Evolutionary conservation across 2,113 vertebrate species (phyloP).

Genomic region (Gambusia holbrooki): DNA sequence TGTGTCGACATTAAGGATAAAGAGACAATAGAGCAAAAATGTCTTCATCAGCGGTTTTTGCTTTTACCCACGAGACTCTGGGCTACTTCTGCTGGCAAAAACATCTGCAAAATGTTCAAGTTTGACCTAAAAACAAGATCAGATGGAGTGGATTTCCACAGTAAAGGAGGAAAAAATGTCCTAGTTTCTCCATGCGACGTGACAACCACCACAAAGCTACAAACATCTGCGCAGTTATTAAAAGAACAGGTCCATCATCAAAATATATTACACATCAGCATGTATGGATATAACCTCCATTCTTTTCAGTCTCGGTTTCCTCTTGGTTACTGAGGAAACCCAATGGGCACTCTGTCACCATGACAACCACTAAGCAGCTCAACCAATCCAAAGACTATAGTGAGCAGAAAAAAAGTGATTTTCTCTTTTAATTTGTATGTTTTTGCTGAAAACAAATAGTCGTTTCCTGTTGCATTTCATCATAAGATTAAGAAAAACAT

Average conservation of each 20-base stretch:
- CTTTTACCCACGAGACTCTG: constrained; percentile 47
- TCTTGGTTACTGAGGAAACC: constrained; percentile 4
- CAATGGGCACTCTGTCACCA: not conserved
- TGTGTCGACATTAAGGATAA: constrained; percentile 35
- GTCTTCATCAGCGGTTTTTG: constrained; percentile 61
- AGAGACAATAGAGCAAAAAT: constrained; percentile 58
- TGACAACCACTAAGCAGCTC: constrained; percentile 5
- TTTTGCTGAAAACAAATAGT: not conserved
- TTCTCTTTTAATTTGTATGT: not conserved
- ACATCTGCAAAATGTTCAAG: constrained; percentile 67
- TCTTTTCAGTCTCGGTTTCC: not conserved
- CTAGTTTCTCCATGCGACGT: constrained; percentile 30
- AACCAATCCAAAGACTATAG: not conserved
- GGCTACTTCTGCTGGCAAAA: constrained; percentile 53
- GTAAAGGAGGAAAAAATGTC: constrained; percentile 22
- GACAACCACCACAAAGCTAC: constrained; percentile 14
- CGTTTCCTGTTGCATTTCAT: not conserved
- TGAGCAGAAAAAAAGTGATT: not conserved
- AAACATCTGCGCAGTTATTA: constrained; percentile 13
- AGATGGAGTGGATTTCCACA: constrained; percentile 36
- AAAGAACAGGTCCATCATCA: constrained; percentile 5
- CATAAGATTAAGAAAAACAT: not conserved
- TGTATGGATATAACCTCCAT: not conserved
- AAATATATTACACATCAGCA: not conserved
- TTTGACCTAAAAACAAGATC: constrained; percentile 47